Conservation (phyloP, 2,888 invertebrate species). For the Napeogenes sylphis region DNA sequence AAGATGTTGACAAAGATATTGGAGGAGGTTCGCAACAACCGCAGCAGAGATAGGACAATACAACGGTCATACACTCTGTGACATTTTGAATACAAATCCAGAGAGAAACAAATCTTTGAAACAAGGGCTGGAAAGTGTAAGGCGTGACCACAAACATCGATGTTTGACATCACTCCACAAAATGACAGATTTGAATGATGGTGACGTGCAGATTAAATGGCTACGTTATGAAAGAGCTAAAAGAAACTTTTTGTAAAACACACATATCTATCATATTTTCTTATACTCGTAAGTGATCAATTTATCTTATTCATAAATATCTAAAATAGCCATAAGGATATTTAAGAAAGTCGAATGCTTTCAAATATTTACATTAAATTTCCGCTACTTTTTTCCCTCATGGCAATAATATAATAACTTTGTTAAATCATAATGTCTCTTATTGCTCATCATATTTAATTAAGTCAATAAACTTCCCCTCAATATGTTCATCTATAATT, state of each 20-base stretch:
- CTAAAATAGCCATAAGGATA: too few relatives aligned
- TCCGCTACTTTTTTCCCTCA: too few relatives aligned
- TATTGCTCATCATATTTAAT: too few relatives aligned
- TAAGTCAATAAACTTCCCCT: background rate
- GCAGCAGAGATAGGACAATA: constrained; percentile 41
- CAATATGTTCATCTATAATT: background rate
- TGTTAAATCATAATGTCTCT: too few relatives aligned
- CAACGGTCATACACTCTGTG: constrained; percentile 38
- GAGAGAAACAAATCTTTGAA: constrained; percentile 39
- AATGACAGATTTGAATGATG: constrained; percentile 7
- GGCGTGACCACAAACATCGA: constrained; percentile 46
- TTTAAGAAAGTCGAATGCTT: too few relatives aligned
- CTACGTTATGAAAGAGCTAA: background rate
- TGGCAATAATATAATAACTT: too few relatives aligned
- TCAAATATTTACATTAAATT: too few relatives aligned
- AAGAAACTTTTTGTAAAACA: background rate
- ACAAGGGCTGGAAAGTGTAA: constrained; percentile 31
- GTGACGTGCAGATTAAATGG: background rate
- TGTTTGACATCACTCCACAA: background rate
- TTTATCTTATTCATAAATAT: too few relatives aligned
- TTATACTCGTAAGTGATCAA: background rate
- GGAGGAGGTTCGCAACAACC: constrained; percentile 35
- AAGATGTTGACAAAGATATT: constrained; percentile 15
- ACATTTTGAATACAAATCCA: constrained; percentile 39
- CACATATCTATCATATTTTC: background rate